Percentiles rank a stretch among this genome's conserved stretches.
phyloP scores from a whole-genome alignment of 1,140 invertebrate species.

The Lanistes nyassanus region DNA sequence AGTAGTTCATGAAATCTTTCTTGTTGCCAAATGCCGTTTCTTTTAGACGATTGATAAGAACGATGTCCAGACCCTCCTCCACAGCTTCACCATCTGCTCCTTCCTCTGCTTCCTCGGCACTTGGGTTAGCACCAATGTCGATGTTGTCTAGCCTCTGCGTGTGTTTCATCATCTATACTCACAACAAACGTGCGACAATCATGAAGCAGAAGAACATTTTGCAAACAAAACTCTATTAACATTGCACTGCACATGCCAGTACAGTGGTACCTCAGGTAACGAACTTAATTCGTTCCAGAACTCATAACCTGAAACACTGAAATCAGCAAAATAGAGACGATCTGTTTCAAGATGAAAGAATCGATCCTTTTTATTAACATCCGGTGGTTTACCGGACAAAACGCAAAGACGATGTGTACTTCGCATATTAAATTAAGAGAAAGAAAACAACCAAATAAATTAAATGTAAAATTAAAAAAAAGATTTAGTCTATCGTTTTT shows the following conservation, averaged over 20 bases:
- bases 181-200: not conserved
- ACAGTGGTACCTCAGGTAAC: no score
- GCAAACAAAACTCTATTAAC: not conserved
- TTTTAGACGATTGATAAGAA: conserved; percentile 4
- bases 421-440: no score
- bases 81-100: not conserved
- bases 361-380: no score
- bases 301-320: no score
- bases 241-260: not conserved
- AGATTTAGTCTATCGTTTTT: no score
- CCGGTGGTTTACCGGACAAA: no score
- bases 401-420: no score
- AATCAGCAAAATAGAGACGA: no score
- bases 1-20: not conserved
- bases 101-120: not conserved
- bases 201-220: not conserved
- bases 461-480: no score
- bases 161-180: not conserved
- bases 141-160: not conserved
- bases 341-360: no score
- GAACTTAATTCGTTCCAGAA: no score
- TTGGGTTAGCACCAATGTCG: not conserved
- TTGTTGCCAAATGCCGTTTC: not conserved
- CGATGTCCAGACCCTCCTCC: conserved; percentile 3
- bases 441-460: no score